Conservation (phyloP, 2,797 vertebrate genomes). For the Mormyrus proboscirostris region DNA sequence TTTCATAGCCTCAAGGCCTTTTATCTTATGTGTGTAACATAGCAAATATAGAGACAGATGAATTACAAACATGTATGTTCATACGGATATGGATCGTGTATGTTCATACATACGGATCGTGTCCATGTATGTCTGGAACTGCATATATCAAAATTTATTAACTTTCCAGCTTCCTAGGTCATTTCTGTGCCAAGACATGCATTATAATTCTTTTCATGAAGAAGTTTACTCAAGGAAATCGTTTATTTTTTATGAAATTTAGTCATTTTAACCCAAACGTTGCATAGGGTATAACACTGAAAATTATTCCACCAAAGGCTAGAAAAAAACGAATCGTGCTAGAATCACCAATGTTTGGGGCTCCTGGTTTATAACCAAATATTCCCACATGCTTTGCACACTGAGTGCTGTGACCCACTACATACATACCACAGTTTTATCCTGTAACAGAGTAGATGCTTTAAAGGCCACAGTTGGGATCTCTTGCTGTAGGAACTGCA, state of each 20-base stretch:
- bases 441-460: conserved; percentile 63
- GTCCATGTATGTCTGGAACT: background rate
- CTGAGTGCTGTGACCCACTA: background rate
- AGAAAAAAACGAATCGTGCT: background rate
- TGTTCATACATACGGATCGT: too few relatives aligned
- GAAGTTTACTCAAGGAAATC: background rate
- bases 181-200: background rate
- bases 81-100: too few relatives aligned
- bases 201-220: background rate
- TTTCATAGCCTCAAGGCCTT: background rate
- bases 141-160: background rate
- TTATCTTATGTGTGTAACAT: background rate
- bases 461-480: conserved; percentile 83
- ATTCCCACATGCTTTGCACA: background rate
- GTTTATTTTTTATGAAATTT: background rate
- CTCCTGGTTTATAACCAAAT: background rate
- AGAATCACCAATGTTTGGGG: background rate
- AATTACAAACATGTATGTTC: background rate
- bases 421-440: conserved; percentile 63
- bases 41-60: background rate
- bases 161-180: background rate
- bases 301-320: background rate
- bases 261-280: background rate
- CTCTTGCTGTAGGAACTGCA: conserved; percentile 71
- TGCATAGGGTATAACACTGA: background rate